Percentiles rank a stretch among this genome's conserved stretches.
phyloP scores from a whole-genome alignment of 2,888 invertebrate genomes.

The Mythimna loreyi region DNA sequence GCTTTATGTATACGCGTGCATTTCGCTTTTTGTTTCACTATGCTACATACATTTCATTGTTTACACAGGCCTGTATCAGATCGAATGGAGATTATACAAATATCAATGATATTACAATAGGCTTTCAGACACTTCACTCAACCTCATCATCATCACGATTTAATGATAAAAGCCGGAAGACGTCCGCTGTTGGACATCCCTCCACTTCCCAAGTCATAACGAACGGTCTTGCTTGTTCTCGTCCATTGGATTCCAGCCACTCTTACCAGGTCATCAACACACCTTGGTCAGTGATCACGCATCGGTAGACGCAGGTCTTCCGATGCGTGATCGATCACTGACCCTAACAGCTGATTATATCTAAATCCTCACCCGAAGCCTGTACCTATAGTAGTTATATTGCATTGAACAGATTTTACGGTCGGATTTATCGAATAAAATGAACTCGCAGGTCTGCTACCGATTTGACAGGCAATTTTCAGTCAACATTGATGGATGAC shows the following conservation, averaged over 20 bases:
- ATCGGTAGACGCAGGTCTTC: too few relatives aligned
- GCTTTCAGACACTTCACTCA: background rate
- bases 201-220: too few relatives aligned
- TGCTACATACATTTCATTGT: background rate
- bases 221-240: too few relatives aligned
- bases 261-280: too few relatives aligned
- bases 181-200: too few relatives aligned
- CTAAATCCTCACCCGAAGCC: too few relatives aligned
- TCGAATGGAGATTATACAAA: background rate
- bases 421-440: slow-evolving; percentile 17
- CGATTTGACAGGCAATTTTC: slow-evolving; percentile 72
- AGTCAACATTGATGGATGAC: slow-evolving; percentile 75
- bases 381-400: background rate
- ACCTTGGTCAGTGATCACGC: too few relatives aligned
- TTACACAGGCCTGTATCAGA: background rate
- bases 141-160: background rate
- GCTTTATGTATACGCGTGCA: slow-evolving; percentile 29
- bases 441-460: slow-evolving; percentile 49
- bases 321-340: too few relatives aligned
- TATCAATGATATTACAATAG: background rate
- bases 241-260: too few relatives aligned
- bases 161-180: too few relatives aligned
- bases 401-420: slow-evolving; percentile 11
- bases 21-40: slow-evolving; percentile 19
- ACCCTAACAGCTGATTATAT: too few relatives aligned